Percentiles rank a stretch among this genome's conserved stretches.
phyloP scores from a whole-genome alignment of 1,140 invertebrate species.

The Hesperophylax magnus region DNA sequence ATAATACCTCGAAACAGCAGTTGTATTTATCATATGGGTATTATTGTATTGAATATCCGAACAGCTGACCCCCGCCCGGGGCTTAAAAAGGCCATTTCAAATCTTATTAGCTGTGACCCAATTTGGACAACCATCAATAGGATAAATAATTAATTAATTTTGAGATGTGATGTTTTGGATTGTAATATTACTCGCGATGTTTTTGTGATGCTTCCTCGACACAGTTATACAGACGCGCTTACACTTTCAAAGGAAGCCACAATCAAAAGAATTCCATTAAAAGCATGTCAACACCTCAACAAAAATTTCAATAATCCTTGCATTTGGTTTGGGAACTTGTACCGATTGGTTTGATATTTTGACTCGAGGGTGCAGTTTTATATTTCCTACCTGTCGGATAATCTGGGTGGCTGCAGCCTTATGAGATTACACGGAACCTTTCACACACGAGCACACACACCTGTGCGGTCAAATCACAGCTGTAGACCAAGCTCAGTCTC shows the following conservation, averaged over 20 bases:
- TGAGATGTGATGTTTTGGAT: slow-evolving; percentile 7
- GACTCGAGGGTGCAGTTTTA: neutral
- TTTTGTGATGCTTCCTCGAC: slow-evolving; percentile 38
- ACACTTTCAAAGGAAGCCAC: slow-evolving; percentile 27
- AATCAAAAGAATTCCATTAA: neutral
- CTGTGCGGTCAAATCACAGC: slow-evolving; percentile 39
- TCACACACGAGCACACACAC: slow-evolving; percentile 39
- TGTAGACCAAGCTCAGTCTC: slow-evolving; percentile 12
- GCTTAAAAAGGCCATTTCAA: too few relatives aligned
- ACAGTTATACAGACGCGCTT: slow-evolving; percentile 29
- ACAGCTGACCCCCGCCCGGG: too few relatives aligned
- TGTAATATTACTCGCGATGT: slow-evolving; percentile 32
- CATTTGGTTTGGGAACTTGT: neutral
- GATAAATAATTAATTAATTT: slow-evolving; percentile 9
- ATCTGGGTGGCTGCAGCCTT: neutral
- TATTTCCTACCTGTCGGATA: neutral
- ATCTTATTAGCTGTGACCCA: too few relatives aligned
- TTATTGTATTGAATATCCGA: too few relatives aligned
- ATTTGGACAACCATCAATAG: too few relatives aligned
- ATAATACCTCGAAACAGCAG: too few relatives aligned
- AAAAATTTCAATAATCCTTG: neutral
- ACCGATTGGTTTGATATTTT: neutral
- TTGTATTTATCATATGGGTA: too few relatives aligned
- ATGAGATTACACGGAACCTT: slow-evolving; percentile 37
- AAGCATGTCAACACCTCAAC: neutral